Conservation (phyloP, 1,140 invertebrate genomes). For the Chrysopa pallens region DNA sequence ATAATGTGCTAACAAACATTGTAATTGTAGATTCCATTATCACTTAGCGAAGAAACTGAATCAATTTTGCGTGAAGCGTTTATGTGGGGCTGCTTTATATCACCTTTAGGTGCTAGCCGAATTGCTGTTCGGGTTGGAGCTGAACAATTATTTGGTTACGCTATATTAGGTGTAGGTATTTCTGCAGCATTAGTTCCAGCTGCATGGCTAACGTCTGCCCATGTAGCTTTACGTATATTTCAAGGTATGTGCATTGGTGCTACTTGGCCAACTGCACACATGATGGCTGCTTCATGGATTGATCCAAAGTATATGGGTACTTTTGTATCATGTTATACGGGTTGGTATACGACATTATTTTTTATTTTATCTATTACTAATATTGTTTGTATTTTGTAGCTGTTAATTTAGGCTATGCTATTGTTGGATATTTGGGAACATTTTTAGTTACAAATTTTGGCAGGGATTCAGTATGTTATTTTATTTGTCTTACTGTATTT, state of each 20-base stretch:
- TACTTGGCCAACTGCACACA: slow-evolving; percentile 37
- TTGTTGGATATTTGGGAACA: slow-evolving; percentile 33
- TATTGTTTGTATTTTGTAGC: slow-evolving; percentile 17
- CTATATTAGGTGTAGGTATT: slow-evolving; percentile 31
- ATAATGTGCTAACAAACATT: too few relatives aligned
- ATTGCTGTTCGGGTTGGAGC: slow-evolving; percentile 35
- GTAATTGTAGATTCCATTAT: slow-evolving; percentile 23
- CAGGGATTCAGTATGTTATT: slow-evolving; percentile 37
- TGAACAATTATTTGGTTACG: slow-evolving; percentile 31
- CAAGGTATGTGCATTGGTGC: slow-evolving; percentile 37
- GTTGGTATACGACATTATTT: slow-evolving; percentile 12
- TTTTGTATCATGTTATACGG: slow-evolving; percentile 36
- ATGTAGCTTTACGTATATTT: slow-evolving; percentile 31
- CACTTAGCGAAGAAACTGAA: slow-evolving; percentile 30
- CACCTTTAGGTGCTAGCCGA: slow-evolving; percentile 31
- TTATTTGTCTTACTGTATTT: slow-evolving; percentile 30
- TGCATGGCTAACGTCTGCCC: slow-evolving; percentile 34
- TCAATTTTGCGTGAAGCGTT: slow-evolving; percentile 34
- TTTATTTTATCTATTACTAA: not conserved
- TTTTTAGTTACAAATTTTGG: slow-evolving; percentile 30
- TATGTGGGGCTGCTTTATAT: slow-evolving; percentile 34
- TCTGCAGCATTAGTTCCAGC: slow-evolving; percentile 32
- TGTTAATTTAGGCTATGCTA: slow-evolving; percentile 34
- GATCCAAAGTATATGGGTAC: slow-evolving; percentile 33
- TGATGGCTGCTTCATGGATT: slow-evolving; percentile 39